phyloP scores from a whole-genome alignment of 2,888 invertebrate species.

The Platycnemis pennipes region DNA sequence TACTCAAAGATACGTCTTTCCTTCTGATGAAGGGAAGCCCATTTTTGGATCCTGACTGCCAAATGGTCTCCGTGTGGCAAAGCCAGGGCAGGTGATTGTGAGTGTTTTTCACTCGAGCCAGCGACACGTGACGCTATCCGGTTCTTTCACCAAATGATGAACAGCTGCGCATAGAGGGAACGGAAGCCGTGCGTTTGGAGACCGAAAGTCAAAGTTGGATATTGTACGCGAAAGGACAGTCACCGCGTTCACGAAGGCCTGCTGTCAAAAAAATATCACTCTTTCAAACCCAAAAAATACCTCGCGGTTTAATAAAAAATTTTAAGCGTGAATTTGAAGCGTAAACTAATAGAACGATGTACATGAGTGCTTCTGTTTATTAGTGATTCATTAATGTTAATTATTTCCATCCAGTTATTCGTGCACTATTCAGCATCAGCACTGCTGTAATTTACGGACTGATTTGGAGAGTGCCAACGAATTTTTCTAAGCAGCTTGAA shows the following conservation, averaged over 20 bases:
- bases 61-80: neutral
- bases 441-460: too few species aligned
- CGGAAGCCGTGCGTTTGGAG: neutral
- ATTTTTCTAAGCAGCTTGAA: too few species aligned
- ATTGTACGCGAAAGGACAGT: neutral
- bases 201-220: neutral
- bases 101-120: constrained; percentile 33
- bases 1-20: too few species aligned
- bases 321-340: neutral
- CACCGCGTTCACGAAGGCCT: neutral
- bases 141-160: constrained; percentile 55
- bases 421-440: too few species aligned
- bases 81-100: neutral
- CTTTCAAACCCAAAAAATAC: neutral
- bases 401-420: too few species aligned
- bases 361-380: too few species aligned
- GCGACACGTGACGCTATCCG: constrained; percentile 57
- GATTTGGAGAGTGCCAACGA: too few species aligned
- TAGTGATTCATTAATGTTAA: too few species aligned
- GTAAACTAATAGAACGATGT: neutral
- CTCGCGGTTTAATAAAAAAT: neutral
- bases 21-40: neutral
- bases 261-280: neutral
- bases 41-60: neutral
- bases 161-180: neutral